Conservation (phyloP, 2,888 invertebrate genomes). For the Emmelina monodactyla region DNA sequence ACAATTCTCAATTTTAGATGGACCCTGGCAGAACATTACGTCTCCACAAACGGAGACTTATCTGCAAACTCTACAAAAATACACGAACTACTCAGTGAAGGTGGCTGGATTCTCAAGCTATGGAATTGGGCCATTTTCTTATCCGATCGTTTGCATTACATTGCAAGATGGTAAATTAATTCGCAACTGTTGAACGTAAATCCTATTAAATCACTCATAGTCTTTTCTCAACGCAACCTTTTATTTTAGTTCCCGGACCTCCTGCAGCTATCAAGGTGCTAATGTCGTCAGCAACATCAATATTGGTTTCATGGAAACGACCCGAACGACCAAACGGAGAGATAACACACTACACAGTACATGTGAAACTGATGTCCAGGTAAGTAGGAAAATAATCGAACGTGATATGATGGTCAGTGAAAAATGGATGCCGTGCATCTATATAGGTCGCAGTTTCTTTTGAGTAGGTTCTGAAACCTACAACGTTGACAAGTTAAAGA, state of each 20-base stretch:
- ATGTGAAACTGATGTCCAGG: conserved; percentile 64
- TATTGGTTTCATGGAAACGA: conserved; percentile 84
- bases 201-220: too few species aligned
- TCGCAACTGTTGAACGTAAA: too few species aligned
- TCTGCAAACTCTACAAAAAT: conserved; percentile 79
- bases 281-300: conserved; percentile 79
- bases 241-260: conserved; percentile 76
- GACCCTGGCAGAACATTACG: conserved; percentile 46
- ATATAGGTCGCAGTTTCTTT: too few species aligned
- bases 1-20: conserved; percentile 42
- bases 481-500: too few species aligned
- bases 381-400: too few species aligned
- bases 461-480: too few species aligned
- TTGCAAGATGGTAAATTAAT: conserved; percentile 77
- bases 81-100: conserved; percentile 86
- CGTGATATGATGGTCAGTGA: too few species aligned
- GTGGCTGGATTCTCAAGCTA: conserved; percentile 85
- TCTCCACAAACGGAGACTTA: conserved; percentile 80
- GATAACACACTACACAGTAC: conserved; percentile 82
- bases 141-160: conserved; percentile 79
- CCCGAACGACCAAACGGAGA: conserved; percentile 83
- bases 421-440: too few species aligned
- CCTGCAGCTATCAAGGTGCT: conserved; percentile 85
- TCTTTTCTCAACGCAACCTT: not conserved
- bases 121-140: conserved; percentile 82